Evolutionary conservation across 2,888 invertebrate genomes (phyloP).

Genomic region (Acanthoscelides obtectus): DNA sequence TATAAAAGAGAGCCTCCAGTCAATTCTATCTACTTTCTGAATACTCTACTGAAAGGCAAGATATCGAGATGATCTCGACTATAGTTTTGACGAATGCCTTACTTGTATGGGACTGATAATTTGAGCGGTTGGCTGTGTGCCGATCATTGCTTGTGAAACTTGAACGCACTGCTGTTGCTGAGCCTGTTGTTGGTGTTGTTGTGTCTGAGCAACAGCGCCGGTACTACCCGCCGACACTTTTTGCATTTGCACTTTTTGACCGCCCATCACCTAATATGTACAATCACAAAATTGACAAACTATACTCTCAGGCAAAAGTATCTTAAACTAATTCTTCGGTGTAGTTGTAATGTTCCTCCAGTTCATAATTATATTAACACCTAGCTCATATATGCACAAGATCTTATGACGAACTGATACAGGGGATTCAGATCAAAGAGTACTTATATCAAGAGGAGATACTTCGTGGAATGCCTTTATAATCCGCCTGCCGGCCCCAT

Average conservation of each 20-base stretch:
- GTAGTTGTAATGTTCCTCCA: no score
- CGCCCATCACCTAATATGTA: slow-evolving; percentile 40
- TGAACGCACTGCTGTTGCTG: slow-evolving; percentile 69
- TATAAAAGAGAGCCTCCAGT: not conserved
- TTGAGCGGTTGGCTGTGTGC: slow-evolving; percentile 64
- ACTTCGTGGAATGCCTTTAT: no score
- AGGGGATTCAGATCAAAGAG: no score
- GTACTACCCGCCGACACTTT: slow-evolving; percentile 49
- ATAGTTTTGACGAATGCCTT: slow-evolving; percentile 19
- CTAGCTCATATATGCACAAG: no score
- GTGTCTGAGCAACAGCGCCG: slow-evolving; percentile 47
- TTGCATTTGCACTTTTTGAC: slow-evolving; percentile 53
- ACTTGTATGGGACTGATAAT: slow-evolving; percentile 70
- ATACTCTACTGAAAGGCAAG: not conserved
- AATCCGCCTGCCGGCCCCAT: no score
- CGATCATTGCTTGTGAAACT: slow-evolving; percentile 65
- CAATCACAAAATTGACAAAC: not conserved
- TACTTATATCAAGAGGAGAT: no score
- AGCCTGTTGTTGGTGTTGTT: slow-evolving; percentile 60
- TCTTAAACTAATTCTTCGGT: no score
- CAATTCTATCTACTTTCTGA: not conserved
- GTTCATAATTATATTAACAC: no score
- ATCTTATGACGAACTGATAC: no score
- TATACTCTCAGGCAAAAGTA: not conserved
- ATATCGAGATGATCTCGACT: not conserved